Percentiles rank a stretch among this genome's conserved stretches.
These are phyloP conservation scores for Exaiptasia diaphana DNA, from an alignment of 64 coral and sea anemone species.

Conservation along the genomic window DNA sequence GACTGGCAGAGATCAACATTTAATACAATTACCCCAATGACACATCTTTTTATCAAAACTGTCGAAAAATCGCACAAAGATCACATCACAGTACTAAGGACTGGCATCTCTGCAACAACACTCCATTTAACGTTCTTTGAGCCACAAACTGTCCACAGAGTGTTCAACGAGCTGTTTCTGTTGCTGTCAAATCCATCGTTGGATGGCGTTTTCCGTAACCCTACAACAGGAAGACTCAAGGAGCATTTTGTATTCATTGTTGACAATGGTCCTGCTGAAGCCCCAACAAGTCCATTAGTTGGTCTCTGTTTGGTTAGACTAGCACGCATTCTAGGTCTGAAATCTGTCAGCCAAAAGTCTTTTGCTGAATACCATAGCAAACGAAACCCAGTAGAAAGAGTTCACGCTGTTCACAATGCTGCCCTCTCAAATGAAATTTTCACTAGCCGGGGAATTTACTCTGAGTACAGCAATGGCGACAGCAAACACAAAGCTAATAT, in stretches of 20 bases:
- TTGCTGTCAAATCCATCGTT: slow-evolving; percentile 27
- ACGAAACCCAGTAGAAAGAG: slow-evolving; percentile 26
- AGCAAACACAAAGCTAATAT: slow-evolving; percentile 47
- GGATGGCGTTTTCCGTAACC: slow-evolving; percentile 39
- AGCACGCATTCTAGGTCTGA: slow-evolving; percentile 3
- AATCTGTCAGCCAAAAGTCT: slow-evolving; percentile 36
- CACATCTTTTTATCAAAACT: slow-evolving; percentile 40
- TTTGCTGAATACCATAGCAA: slow-evolving; percentile 60
- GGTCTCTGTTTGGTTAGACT: background rate
- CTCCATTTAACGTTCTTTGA: slow-evolving; percentile 31
- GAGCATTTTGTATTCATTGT: slow-evolving; percentile 7
- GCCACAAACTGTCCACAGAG: slow-evolving; percentile 28
- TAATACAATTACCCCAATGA: slow-evolving; percentile 35
- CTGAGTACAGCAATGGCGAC: background rate
- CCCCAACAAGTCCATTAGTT: background rate
- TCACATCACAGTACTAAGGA: background rate
- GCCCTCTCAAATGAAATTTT: slow-evolving; percentile 33
- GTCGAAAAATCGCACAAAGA: background rate
- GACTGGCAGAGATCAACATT: slow-evolving; percentile 23
- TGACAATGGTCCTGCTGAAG: slow-evolving; percentile 21
- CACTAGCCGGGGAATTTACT: background rate
- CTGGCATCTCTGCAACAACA: slow-evolving; percentile 8
- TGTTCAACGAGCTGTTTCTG: slow-evolving; percentile 40
- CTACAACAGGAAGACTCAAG: background rate
- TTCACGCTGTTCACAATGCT: slow-evolving; percentile 24